Conservation (phyloP, 2,113 vertebrate species). For the Crotalus horridus region DNA sequence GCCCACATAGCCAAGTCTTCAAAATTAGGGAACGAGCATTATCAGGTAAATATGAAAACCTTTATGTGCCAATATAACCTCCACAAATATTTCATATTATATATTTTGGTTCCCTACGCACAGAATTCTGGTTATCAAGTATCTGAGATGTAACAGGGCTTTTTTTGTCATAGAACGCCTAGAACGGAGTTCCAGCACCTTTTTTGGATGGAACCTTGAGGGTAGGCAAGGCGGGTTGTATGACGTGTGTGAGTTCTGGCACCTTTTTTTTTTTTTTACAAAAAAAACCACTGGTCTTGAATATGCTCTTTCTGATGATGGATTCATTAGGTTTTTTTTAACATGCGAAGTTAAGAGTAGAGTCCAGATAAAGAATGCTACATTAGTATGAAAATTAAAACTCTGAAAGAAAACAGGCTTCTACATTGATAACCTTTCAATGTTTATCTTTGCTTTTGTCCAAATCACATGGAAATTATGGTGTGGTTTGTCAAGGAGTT, state of each 20-base stretch:
- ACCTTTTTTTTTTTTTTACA: no score
- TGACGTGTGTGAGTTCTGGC: no score
- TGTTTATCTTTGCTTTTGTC: constrained; percentile 8
- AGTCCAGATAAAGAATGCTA: constrained; percentile 27
- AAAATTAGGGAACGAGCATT: neutral
- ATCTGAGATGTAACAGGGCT: neutral
- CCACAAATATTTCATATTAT: neutral
- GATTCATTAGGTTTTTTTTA: constrained; percentile 2
- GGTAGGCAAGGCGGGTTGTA: no score
- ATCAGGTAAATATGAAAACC: neutral
- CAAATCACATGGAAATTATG: constrained; percentile 32
- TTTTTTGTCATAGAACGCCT: no score
- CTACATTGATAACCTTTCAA: constrained; percentile 4
- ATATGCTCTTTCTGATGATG: neutral
- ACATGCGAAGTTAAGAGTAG: neutral
- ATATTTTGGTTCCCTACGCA: neutral
- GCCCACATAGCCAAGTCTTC: no score
- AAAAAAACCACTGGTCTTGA: neutral
- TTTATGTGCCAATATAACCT: neutral
- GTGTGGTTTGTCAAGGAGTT: neutral
- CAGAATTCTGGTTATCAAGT: neutral
- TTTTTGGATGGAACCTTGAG: no score
- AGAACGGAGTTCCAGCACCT: no score
- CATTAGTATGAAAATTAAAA: constrained; percentile 37
- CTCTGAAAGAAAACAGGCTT: constrained; percentile 18